Conservation (phyloP, 2,797 vertebrate genomes). For the Hippopotamyrus pictus region DNA sequence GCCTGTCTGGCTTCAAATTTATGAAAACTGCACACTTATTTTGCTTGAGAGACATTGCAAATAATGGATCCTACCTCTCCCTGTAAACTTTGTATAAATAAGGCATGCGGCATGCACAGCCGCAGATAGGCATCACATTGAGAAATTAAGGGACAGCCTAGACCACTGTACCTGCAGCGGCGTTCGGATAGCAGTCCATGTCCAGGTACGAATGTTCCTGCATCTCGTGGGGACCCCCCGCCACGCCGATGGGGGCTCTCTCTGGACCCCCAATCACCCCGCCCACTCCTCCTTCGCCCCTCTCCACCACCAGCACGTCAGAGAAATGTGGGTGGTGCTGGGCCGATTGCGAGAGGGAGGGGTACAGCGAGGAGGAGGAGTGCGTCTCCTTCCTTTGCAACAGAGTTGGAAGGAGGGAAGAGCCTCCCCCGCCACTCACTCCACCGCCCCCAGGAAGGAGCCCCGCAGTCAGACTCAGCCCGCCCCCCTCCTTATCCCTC, state of each 20-base stretch:
- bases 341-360: conserved; percentile 68
- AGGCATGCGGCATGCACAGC: not conserved
- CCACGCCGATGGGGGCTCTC: conserved; percentile 46
- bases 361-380: conserved; percentile 69
- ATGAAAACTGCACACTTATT: not conserved
- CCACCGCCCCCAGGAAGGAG: conserved; percentile 70
- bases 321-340: conserved; percentile 77
- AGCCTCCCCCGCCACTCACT: conserved; percentile 52
- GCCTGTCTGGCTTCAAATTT: not conserved
- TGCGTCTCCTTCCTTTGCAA: conserved; percentile 74
- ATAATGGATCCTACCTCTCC: not conserved
- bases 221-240: conserved; percentile 68
- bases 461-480: conserved; percentile 66
- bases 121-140: not conserved
- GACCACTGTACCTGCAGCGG: conserved; percentile 55
- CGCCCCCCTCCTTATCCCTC: conserved; percentile 81
- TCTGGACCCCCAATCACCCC: conserved; percentile 22
- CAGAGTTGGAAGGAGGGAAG: conserved; percentile 62
- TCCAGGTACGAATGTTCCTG: conserved; percentile 86
- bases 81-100: not conserved
- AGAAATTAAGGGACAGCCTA: not conserved
- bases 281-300: conserved; percentile 50
- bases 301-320: conserved; percentile 72
- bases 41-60: not conserved
- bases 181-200: conserved; percentile 83